Evolutionary conservation across 2,797 vertebrate genomes (phyloP), one percentile per base, ranked within the genome.

Genomic region (Gouania willdenowi): DNA sequence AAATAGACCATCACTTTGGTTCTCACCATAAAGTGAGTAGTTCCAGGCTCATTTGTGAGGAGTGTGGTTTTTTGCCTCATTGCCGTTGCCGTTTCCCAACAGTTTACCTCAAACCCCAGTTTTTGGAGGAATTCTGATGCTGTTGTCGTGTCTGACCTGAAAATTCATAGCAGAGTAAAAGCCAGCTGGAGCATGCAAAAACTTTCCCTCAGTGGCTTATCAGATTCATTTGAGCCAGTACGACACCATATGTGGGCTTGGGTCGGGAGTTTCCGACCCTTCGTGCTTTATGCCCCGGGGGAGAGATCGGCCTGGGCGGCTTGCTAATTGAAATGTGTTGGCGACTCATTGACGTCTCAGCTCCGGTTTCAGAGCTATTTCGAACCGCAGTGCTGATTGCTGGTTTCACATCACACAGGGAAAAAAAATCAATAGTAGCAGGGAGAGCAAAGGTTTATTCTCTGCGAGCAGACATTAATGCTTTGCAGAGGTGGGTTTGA

Each of bases 261-360:
- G 62, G 42, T 65, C 48, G 75, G 79, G 76, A 62, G 75, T 75
- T 73, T 68, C 77, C 51, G 69, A 66, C 77, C 77, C 71, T 63
- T 61, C 77, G 78, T 71, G 76, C 83, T 78, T 37, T 65, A 58
- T 72, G 87, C 85, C 89, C 79, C 83, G 12, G 81, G 90, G 89
- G 87, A 89, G 82, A 86, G 79, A 89, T 88, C 78, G 81, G 81
- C 86, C 77, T 45, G 85, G 87, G 84, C 84, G 87, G 89, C 88
- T 77, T 57, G 72, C 85, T 92, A 93, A 93, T 93, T 93, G 92
- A 91, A 91, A 90, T 86, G 89, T 91, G 91, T 88, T 88, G 87
- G 89, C 90, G 88, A 89, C 89, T 90, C 87, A 79, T 90, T 86
- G 86, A 88, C 84, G 87, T 84, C 90, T 88, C 74, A 56, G 85